phyloP scores from a whole-genome alignment of 2,888 invertebrate species.

The Sesia apiformis region DNA sequence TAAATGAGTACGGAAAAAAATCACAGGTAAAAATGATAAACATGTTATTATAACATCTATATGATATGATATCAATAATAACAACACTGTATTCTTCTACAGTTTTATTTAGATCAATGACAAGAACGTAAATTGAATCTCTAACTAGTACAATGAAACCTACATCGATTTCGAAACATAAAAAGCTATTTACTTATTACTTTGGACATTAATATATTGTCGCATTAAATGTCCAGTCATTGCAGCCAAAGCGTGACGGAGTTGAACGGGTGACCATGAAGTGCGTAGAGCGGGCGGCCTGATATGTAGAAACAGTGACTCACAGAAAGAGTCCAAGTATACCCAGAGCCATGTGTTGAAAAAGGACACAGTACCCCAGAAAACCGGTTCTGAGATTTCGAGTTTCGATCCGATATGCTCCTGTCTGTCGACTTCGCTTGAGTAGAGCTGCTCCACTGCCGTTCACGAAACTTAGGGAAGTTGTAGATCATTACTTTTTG shows the following conservation, averaged over 20 bases:
- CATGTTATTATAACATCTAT: no score
- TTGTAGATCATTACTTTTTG: conserved; percentile 37
- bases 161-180: conserved; percentile 23
- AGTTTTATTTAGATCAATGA: no score
- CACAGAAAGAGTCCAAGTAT: conserved; percentile 58
- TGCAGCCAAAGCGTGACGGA: conserved; percentile 68
- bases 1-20: no score
- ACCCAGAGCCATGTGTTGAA: conserved; percentile 31
- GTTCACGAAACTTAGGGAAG: conserved; percentile 40
- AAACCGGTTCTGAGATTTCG: conserved; percentile 71
- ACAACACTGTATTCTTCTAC: no score
- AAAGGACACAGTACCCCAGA: conserved; percentile 45
- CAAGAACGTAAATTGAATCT: no score
- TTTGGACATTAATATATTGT: conserved; percentile 62
- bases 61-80: no score
- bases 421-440: conserved; percentile 54
- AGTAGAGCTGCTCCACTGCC: conserved; percentile 40
- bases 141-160: conserved; percentile 3
- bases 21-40: no score
- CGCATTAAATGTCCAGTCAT: conserved; percentile 58
- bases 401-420: conserved; percentile 72
- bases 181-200: conserved; percentile 53
- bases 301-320: conserved; percentile 71
- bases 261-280: conserved; percentile 70
- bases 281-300: conserved; percentile 63